phyloP scores from a whole-genome alignment of 2,797 vertebrate species.

The Euthynnus affinis region DNA sequence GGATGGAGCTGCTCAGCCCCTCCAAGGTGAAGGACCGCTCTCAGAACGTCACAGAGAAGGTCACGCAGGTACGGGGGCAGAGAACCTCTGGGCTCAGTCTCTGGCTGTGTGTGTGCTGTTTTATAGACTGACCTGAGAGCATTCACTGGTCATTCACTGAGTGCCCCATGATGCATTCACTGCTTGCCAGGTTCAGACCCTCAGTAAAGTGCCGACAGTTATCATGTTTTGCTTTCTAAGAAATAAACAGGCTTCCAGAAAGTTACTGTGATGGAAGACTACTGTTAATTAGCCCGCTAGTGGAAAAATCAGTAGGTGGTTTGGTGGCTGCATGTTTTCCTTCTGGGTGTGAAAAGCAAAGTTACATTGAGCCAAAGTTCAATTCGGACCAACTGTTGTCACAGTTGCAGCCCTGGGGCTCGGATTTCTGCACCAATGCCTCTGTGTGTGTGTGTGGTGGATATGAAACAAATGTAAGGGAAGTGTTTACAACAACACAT shows the following conservation, averaged over 20 bases:
- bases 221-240: constrained; percentile 11
- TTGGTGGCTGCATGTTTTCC: constrained; percentile 61
- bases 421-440: constrained; percentile 68
- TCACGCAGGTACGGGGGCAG: constrained; percentile 90
- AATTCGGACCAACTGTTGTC: constrained; percentile 62
- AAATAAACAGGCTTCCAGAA: constrained; percentile 20
- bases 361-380: constrained; percentile 60
- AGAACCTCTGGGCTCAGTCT: constrained; percentile 14
- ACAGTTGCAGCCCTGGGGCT: constrained; percentile 61
- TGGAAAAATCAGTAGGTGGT: constrained; percentile 82
- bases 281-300: constrained; percentile 58
- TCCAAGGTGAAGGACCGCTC: constrained; percentile 93
- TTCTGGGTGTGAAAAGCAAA: constrained; percentile 58
- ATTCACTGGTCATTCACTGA: neutral
- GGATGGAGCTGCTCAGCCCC: constrained; percentile 92
- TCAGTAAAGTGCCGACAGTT: neutral
- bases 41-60: constrained; percentile 95
- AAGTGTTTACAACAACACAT: constrained; percentile 19
- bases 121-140: neutral
- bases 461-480: constrained; percentile 47
- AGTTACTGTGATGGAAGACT: constrained; percentile 31
- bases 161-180: neutral
- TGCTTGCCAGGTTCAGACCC: neutral
- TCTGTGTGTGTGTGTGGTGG: constrained; percentile 30
- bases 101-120: neutral